Evolutionary conservation across 1,140 invertebrate genomes (phyloP), one percentile per base, ranked within the genome.

Genomic region (Camponotus floridanus): DNA sequence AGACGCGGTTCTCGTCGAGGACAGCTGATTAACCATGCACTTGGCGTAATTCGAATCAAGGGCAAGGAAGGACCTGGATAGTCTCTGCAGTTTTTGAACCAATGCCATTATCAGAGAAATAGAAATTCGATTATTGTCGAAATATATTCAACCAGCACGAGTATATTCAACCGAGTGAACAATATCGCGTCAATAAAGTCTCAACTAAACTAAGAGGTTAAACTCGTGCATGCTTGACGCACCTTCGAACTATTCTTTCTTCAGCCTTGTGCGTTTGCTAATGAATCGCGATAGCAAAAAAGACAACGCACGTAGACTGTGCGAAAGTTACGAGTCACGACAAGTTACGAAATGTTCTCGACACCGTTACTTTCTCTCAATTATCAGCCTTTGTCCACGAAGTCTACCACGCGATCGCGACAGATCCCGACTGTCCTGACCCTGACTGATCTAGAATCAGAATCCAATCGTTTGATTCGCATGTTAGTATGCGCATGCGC

Each of bases 71-170:
- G 71, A 45, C 36, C 84, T 89, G 62, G 88, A 84, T n/a, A 92
- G 61, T 64, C 64, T 90, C 36, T 89, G 78, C 31, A 93, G 86
- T 48, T 87, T 89, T 26, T 88, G 89, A 62, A 91, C 67, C 68
- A 93, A 73, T 51, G 92, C 92, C 93, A 93, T 93, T 64, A n/a
- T 78, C 13, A 26, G 26, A 26, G 26, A 0, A 26, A 26, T 3
- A 45, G 18, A 36, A 8, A 8, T 3, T 65, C 31, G 31, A 33
- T 18, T 13, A 15, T 64, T 15, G 26, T 5, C 26, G 31, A 62
- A 13, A 15, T 48, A 13, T 26, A 26, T 13, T 31, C 3, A 21
- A 26, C 13, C 9, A 31, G 26, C 26, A 62, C 61, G 31, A 33
- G 7, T 59, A 21, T 9, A 21, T 4, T 59, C n/a, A 21, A 59